Percentiles rank a stretch among this genome's conserved stretches.
These are phyloP conservation scores for Corythaeola cristata DNA, from an alignment of 2,113 vertebrate genomes.

Conservation along the genomic window DNA sequence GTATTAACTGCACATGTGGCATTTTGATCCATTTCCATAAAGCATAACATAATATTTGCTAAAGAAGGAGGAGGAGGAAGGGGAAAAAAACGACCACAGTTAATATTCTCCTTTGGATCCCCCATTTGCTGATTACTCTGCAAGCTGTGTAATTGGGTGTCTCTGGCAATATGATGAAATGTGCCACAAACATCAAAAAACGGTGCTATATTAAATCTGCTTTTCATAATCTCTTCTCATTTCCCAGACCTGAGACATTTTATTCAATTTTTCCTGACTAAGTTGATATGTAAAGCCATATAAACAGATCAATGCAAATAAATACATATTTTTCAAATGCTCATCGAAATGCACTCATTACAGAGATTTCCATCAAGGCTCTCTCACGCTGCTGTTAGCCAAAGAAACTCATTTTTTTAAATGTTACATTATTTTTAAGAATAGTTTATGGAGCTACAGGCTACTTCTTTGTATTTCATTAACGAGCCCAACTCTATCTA, in stretches of 20 bases:
- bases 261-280: slow-evolving; percentile 73
- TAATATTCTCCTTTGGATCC: slow-evolving; percentile 57
- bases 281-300: slow-evolving; percentile 72
- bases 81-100: slow-evolving; percentile 11
- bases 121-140: slow-evolving; percentile 68
- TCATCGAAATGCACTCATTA: slow-evolving; percentile 51
- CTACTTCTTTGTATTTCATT: slow-evolving; percentile 11
- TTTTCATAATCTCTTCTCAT: slow-evolving; percentile 75
- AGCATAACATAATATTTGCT: slow-evolving; percentile 66
- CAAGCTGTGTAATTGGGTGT: slow-evolving; percentile 71
- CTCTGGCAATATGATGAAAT: slow-evolving; percentile 68
- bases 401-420: background rate
- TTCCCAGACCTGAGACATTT: slow-evolving; percentile 70
- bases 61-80: slow-evolving; percentile 51
- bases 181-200: slow-evolving; percentile 72
- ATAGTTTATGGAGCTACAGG: background rate
- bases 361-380: slow-evolving; percentile 41
- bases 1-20: slow-evolving; percentile 59
- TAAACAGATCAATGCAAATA: slow-evolving; percentile 71
- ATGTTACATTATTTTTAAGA: slow-evolving; percentile 15
- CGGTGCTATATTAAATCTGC: slow-evolving; percentile 68
- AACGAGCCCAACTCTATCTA: background rate
- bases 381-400: background rate
- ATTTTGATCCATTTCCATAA: slow-evolving; percentile 69
- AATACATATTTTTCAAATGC: slow-evolving; percentile 49